These are phyloP conservation scores for Carassius gibelio DNA, from an alignment of 2,113 vertebrate genomes.

Conservation along the genomic window DNA sequence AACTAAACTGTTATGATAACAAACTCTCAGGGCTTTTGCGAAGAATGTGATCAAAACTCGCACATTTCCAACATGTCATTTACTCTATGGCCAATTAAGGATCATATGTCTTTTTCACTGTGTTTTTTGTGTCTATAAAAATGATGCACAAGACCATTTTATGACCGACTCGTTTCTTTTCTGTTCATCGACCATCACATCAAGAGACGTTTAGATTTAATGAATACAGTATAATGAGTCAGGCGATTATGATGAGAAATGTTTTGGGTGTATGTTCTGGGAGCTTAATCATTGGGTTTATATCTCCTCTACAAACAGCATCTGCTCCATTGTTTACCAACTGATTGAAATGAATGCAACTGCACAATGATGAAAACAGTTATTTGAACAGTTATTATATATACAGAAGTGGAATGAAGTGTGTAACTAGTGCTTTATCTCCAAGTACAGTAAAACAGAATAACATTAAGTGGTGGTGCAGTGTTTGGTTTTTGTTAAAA, in stretches of 20 bases:
- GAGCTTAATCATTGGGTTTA: slow-evolving; percentile 44
- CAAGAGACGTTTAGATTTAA: slow-evolving; percentile 28
- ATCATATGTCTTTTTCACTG: slow-evolving; percentile 45
- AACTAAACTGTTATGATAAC: slow-evolving; percentile 26
- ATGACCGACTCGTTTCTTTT: slow-evolving; percentile 38
- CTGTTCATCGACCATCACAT: slow-evolving; percentile 33
- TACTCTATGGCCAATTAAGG: slow-evolving; percentile 49
- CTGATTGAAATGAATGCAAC: slow-evolving; percentile 30
- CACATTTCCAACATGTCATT: slow-evolving; percentile 41
- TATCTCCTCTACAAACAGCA: slow-evolving; percentile 38
- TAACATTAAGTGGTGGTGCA: neutral
- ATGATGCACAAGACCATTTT: slow-evolving; percentile 39
- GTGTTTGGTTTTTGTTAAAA: too few species aligned
- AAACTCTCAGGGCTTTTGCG: slow-evolving; percentile 14
- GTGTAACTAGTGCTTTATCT: neutral
- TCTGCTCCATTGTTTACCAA: slow-evolving; percentile 26
- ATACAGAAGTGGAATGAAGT: slow-evolving; percentile 3
- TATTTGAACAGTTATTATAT: neutral
- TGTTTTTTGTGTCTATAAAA: slow-evolving; percentile 42
- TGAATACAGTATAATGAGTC: slow-evolving; percentile 46
- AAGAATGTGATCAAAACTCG: slow-evolving; percentile 32
- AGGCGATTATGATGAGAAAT: slow-evolving; percentile 31
- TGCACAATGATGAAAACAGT: slow-evolving; percentile 1
- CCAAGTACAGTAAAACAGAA: neutral
- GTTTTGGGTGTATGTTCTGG: slow-evolving; percentile 28